Evolutionary conservation across 2,888 invertebrate species (phyloP).

Genomic region (Syrphus vitripennis): DNA sequence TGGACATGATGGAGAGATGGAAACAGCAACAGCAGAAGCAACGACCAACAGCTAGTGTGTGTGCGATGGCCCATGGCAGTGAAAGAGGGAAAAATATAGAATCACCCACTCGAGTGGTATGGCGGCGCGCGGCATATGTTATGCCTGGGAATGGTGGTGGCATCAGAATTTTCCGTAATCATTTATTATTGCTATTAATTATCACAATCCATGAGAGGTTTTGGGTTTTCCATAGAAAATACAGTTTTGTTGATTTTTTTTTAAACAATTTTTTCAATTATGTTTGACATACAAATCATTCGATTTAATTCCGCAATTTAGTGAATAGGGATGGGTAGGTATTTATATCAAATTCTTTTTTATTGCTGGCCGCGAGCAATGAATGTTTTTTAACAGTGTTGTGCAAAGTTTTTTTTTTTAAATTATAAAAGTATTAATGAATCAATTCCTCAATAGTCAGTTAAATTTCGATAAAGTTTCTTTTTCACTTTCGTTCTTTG

Average conservation of each 20-base stretch:
- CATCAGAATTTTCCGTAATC: slow-evolving; percentile 50
- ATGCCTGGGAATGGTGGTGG: neutral
- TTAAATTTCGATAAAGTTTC: too few relatives aligned
- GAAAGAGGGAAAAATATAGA: slow-evolving; percentile 46
- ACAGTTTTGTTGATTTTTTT: neutral
- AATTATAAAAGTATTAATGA: neutral
- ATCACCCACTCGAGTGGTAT: neutral
- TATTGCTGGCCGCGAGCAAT: neutral
- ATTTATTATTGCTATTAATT: slow-evolving; percentile 69
- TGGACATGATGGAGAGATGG: neutral
- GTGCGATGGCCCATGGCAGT: slow-evolving; percentile 33
- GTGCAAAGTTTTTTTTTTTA: neutral
- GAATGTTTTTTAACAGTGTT: neutral
- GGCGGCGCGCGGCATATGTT: neutral
- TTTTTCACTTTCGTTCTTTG: too few relatives aligned
- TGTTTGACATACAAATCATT: neutral
- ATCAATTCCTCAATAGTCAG: too few relatives aligned
- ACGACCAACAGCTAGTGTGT: neutral
- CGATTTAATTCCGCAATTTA: neutral
- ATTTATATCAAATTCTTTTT: neutral
- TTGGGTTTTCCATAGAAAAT: slow-evolving; percentile 31
- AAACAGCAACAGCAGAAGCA: neutral
- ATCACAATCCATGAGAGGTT: slow-evolving; percentile 49
- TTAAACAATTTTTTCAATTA: neutral
- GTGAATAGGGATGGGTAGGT: too few relatives aligned